Percentiles rank a stretch among this genome's conserved stretches.
Evolutionary conservation across 2,797 vertebrate genomes (phyloP).

Genomic region (Typhlichthys subterraneus): DNA sequence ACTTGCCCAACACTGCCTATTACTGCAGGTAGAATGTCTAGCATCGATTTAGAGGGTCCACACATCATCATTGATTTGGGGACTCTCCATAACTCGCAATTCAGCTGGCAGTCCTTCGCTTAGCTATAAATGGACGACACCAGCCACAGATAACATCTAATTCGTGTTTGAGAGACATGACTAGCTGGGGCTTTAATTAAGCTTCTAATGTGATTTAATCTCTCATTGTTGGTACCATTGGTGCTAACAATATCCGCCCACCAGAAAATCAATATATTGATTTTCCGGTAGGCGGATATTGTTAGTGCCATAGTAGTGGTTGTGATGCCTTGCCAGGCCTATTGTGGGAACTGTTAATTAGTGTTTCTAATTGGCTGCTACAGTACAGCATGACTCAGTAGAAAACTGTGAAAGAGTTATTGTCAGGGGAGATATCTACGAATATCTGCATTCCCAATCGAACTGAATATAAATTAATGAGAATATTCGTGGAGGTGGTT

Average conservation of each 20-base stretch:
- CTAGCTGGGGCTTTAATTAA: slow-evolving; percentile 45
- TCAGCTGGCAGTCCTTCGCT: slow-evolving; percentile 60
- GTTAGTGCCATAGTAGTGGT: neutral
- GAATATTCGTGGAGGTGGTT: neutral
- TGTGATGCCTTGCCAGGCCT: neutral
- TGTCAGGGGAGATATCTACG: slow-evolving; percentile 18
- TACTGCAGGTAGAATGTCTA: slow-evolving; percentile 17
- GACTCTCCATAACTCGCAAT: slow-evolving; percentile 52
- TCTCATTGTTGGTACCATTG: slow-evolving; percentile 36
- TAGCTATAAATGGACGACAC: slow-evolving; percentile 40
- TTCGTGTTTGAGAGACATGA: slow-evolving; percentile 38
- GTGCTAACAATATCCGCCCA: neutral
- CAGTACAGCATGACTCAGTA: slow-evolving; percentile 26
- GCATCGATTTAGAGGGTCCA: slow-evolving; percentile 11
- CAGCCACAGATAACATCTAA: slow-evolving; percentile 38
- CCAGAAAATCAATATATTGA: slow-evolving; percentile 8
- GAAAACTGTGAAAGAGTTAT: slow-evolving; percentile 26
- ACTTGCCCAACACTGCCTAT: too few species aligned
- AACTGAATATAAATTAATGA: slow-evolving; percentile 40
- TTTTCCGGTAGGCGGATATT: too few species aligned
- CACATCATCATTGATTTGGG: slow-evolving; percentile 51
- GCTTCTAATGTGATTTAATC: slow-evolving; percentile 54
- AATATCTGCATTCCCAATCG: slow-evolving; percentile 20
- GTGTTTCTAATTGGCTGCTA: slow-evolving; percentile 51
- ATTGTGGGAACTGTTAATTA: slow-evolving; percentile 49